phyloP scores from a whole-genome alignment of 2,113 vertebrate species.

The Pyxicephalus adspersus region DNA sequence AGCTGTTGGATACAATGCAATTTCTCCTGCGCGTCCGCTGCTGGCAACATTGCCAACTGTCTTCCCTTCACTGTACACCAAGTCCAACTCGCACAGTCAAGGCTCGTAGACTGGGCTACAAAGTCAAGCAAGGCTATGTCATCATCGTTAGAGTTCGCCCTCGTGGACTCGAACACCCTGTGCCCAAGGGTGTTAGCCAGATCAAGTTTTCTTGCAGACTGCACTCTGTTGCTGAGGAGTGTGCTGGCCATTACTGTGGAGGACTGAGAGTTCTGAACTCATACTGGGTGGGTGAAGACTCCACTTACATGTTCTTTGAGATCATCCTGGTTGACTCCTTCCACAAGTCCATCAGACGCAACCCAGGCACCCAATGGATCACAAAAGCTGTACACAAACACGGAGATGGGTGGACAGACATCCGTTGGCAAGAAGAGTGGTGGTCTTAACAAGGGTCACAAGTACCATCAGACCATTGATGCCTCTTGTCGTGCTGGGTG shows the following conservation, averaged over 20 bases:
- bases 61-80: constrained; percentile 87
- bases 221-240: too few species aligned
- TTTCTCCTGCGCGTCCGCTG: constrained; percentile 92
- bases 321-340: constrained; percentile 90
- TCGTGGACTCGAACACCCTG: too few species aligned
- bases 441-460: constrained; percentile 95
- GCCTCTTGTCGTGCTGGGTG: constrained; percentile 91
- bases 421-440: constrained; percentile 96
- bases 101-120: constrained; percentile 93
- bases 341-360: constrained; percentile 95
- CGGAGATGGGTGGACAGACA: constrained; percentile 95
- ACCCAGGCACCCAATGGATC: constrained; percentile 95
- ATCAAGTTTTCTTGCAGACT: too few species aligned
- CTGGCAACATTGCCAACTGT: constrained; percentile 97
- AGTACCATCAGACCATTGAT: constrained; percentile 95
- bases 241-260: constrained; percentile 96
- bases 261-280: constrained; percentile 90
- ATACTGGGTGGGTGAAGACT: constrained; percentile 98
- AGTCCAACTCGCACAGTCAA: constrained; percentile 92
- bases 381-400: constrained; percentile 97
- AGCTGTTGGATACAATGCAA: constrained; percentile 97
- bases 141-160: too few species aligned
- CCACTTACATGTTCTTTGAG: constrained; percentile 96
- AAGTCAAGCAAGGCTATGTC: constrained; percentile 98
- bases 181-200: too few species aligned